Percentiles rank a stretch among this genome's conserved stretches.
phyloP scores from a whole-genome alignment of 2,888 invertebrate species.

The Tanaodytes sp. region DNA sequence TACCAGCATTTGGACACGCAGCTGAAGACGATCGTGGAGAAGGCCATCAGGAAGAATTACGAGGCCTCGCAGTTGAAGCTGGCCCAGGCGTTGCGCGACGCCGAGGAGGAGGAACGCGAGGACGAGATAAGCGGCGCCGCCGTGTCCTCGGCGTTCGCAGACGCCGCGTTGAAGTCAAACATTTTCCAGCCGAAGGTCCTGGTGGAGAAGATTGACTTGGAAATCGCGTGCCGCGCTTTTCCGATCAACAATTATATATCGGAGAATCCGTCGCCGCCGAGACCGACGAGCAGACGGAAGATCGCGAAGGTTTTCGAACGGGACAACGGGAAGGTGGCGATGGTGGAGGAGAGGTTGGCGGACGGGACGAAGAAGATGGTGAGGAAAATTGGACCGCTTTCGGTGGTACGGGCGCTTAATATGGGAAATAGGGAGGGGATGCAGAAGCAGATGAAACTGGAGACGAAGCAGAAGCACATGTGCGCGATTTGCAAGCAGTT shows the following conservation, averaged over 20 bases:
- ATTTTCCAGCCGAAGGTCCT: slow-evolving; percentile 67
- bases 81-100: not conserved
- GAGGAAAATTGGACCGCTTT: slow-evolving; percentile 37
- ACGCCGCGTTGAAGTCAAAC: slow-evolving; percentile 61
- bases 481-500: slow-evolving; percentile 64
- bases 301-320: slow-evolving; percentile 29
- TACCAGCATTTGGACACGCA: slow-evolving; percentile 63
- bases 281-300: slow-evolving; percentile 56
- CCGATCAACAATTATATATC: slow-evolving; percentile 21
- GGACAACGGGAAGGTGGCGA: slow-evolving; percentile 50
- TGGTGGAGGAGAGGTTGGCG: not conserved
- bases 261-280: not conserved
- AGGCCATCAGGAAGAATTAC: slow-evolving; percentile 66
- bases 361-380: slow-evolving; percentile 3
- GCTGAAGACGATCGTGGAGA: slow-evolving; percentile 66
- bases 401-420: not conserved
- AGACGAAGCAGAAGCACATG: slow-evolving; percentile 56
- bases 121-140: slow-evolving; percentile 9
- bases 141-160: slow-evolving; percentile 60
- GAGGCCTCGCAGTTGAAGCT: slow-evolving; percentile 54
- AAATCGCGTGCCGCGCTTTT: slow-evolving; percentile 49
- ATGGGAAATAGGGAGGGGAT: not conserved
- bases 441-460: not conserved
- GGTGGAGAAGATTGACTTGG: slow-evolving; percentile 60
- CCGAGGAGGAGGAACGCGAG: too few relatives aligned